These are phyloP conservation scores for Nemotelus nigrinus DNA, from an alignment of 2,888 invertebrate species.

Conservation along the genomic window DNA sequence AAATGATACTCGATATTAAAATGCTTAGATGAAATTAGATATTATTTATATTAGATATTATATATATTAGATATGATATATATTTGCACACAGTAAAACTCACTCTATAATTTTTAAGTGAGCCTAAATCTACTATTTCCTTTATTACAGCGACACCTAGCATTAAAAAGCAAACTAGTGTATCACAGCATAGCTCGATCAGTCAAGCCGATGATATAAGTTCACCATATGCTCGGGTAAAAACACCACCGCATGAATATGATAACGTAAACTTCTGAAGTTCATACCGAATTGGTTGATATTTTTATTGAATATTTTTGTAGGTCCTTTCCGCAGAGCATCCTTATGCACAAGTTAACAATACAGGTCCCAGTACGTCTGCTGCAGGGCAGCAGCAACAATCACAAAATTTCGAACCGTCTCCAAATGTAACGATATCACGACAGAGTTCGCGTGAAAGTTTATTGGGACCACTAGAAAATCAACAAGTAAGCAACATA, in stretches of 20 bases:
- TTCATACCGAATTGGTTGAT: background rate
- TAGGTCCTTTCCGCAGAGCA: constrained; percentile 62
- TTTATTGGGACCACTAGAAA: constrained; percentile 46
- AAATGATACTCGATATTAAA: no score
- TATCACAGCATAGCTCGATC: constrained; percentile 71
- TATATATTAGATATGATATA: no score
- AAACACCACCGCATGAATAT: constrained; percentile 73
- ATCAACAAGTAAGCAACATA: constrained; percentile 39
- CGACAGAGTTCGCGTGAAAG: constrained; percentile 51
- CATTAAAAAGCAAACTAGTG: constrained; percentile 66
- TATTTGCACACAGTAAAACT: no score
- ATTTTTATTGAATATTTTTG: constrained; percentile 34
- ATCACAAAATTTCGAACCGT: constrained; percentile 32
- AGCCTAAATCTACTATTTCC: background rate
- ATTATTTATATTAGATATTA: no score
- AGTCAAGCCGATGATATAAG: constrained; percentile 69
- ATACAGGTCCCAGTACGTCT: constrained; percentile 57
- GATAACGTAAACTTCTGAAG: constrained; percentile 64
- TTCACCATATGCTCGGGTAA: constrained; percentile 74
- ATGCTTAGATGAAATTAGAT: no score
- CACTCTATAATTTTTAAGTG: background rate
- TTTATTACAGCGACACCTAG: constrained; percentile 59
- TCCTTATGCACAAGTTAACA: constrained; percentile 64
- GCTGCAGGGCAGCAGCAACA: constrained; percentile 38
- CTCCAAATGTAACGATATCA: constrained; percentile 43